A percentile compares a stretch with the other conserved stretches of the same genome.
These are phyloP conservation scores for Columba guinea DNA, from an alignment of 2,797 vertebrate species.

Conservation along the genomic window DNA sequence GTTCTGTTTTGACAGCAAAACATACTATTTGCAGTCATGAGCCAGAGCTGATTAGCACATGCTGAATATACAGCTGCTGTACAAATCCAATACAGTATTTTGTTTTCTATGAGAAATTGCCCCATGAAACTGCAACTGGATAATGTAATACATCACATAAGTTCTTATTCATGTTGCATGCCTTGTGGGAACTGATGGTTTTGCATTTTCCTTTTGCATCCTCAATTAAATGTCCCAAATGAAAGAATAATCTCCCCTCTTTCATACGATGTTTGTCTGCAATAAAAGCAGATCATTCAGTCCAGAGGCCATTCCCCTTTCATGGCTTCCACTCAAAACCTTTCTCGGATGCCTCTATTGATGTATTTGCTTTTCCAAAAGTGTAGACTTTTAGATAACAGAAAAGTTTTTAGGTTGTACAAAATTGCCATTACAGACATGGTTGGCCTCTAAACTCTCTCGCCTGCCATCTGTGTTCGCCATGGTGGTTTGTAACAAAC, in stretches of 20 bases:
- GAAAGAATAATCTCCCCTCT: not conserved
- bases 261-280: not conserved
- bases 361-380: not conserved
- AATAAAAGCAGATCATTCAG: not conserved
- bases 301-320: not conserved
- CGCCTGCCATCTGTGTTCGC: not conserved
- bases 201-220: not conserved
- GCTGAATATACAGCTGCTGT: not conserved
- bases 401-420: not conserved
- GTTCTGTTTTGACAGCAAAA: not conserved
- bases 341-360: not conserved
- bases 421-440: not conserved
- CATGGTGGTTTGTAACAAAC: not conserved
- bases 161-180: not conserved
- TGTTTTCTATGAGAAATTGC: not conserved
- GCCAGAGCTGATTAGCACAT: not conserved
- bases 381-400: not conserved
- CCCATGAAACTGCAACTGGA: not conserved
- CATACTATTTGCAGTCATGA: fast-evolving
- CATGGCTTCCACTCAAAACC: not conserved
- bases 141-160: not conserved
- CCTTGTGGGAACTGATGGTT: not conserved
- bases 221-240: not conserved
- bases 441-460: not conserved
- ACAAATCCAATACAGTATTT: not conserved